Evolutionary conservation across 2,113 vertebrate genomes (phyloP), one percentile per base, ranked within the genome.

Genomic region (Burhinus bistriatus): DNA sequence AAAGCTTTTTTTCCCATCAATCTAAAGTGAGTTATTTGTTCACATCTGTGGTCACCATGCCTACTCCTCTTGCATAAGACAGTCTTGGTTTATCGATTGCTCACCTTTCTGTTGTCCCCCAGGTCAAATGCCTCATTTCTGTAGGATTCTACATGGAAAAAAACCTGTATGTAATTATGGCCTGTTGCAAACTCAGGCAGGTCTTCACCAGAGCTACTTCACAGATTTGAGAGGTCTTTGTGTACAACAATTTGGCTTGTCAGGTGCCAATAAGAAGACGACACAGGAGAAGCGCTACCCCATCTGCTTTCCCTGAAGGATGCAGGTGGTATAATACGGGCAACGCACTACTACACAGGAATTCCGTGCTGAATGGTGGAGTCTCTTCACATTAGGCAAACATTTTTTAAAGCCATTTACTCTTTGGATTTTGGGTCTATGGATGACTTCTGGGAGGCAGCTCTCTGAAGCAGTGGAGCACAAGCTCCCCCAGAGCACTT

Each of bases 291-390:
- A 88, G 62, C 44, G 29, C 9, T 45, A 11, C 29, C 23, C 15
- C 20, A 12, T 32, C 9, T 82, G n/a, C 36, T 88, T 59, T 57
- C 40, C 38, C 19, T 30, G 11, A 9, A 38, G 80, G 36, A 66
- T 16, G 16, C 6, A 23, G 7, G 8, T 5, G 2, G 8, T 27
- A 9, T 23, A 64, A 72, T 34, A 45, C 0, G 3, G 38, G 21
- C 29, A 58, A 54, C 11, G 12, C 36, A 57, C 9, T 54, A n/a
- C n/a, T 64, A 32, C 22, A 19, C 15, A 61, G 9, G 17, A 90
- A 82, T 81, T 69, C 25, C 25, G 15, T 29, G 34, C 7, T 71
- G 55, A 68, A 76, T 30, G 25, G 30, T 59, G 25, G 16, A 87
- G 14, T 57, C 19, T 27, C 9, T 73, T 38, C 20, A 29, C 20